phyloP scores from a whole-genome alignment of 2,888 invertebrate species.

The Subacronicta megacephala region DNA sequence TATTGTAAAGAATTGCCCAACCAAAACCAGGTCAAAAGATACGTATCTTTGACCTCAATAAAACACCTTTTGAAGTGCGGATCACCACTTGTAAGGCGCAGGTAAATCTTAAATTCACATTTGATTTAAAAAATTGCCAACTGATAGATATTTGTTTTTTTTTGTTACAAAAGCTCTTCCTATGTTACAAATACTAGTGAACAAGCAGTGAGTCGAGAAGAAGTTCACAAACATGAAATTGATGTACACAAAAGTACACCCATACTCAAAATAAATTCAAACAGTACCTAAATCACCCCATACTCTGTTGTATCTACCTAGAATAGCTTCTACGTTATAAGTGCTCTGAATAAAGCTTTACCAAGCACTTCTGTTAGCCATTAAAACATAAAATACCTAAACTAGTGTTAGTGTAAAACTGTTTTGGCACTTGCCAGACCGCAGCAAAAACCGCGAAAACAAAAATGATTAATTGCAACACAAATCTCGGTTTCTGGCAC shows the following conservation, averaged over 20 bases:
- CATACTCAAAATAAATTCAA: too few relatives aligned
- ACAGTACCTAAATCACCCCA: too few relatives aligned
- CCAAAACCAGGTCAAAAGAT: conserved; percentile 31
- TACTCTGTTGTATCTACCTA: too few relatives aligned
- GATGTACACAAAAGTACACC: too few relatives aligned
- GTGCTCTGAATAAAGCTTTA: not conserved
- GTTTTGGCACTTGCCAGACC: not conserved
- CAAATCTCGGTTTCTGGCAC: conserved; percentile 39
- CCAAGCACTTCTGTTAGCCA: too few relatives aligned
- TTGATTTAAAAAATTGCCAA: conserved; percentile 5
- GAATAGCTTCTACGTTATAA: not conserved
- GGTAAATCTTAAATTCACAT: conserved; percentile 14
- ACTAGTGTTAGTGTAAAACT: conserved; percentile 2
- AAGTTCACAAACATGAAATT: too few relatives aligned
- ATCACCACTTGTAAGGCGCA: conserved; percentile 23
- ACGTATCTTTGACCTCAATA: conserved; percentile 43
- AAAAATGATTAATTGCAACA: conserved; percentile 20
- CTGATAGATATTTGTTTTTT: conserved; percentile 5
- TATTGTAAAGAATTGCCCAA: conserved; percentile 5
- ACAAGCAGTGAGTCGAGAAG: too few relatives aligned
- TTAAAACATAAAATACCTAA: not conserved
- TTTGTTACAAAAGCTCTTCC: too few relatives aligned
- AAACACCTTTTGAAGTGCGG: conserved; percentile 8
- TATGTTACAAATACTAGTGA: too few relatives aligned
- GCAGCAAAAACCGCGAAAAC: conserved; percentile 8